Base-by-base conservation (phyloP, 2,797 vertebrate species). In the Anomalospiza imberbis region DNA sequence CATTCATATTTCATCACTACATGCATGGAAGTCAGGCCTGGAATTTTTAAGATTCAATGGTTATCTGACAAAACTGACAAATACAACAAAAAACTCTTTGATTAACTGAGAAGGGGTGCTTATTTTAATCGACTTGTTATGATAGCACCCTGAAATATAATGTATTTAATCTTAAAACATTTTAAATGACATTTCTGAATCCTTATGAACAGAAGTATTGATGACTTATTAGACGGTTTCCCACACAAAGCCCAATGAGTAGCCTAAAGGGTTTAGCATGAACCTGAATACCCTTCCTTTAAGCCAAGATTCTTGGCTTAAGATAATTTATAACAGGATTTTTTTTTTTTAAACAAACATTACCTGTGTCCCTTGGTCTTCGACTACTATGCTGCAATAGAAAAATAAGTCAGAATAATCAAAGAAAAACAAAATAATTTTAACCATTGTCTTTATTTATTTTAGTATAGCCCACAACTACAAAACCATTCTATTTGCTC, bases 301-400 rank as follows among this genome's bases (percentile, higher is more conserved):
- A 74, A 45, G 31, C 8, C 8, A 88, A 63, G 16, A 58, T 3
- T 40, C 13, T 61, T 32, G 13, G 7, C 18, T n/a, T 29, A 70
- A 47, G 14, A 31, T 16, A 19, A 73, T 53, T 70, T 25, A 82
- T 3, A 87, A 22, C 4, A 32, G 13, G 38, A 1, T 10, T 2
- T 8, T 88, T 24, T 50, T 24, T 50, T 53, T 38, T 44, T 34
- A 8, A 34, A 45, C 29, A 15, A 61, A 65, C 17, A 62, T 91
- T 95, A 97, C 96, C 96, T 95, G 12, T 29, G 9, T 26, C 81
- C 54, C 24, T 61, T 85, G 22, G 48, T 20, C 15, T 34, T 63
- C 1, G 2, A 47, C 11, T 55, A 6, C 13, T 45, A 26, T 0
- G 0, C 96, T 97, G 91, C 38, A 89, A 94, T 54, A 17, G n/a